These are phyloP conservation scores for Tetropium fuscum DNA, from an alignment of 2,888 invertebrate species.

Conservation along the genomic window DNA sequence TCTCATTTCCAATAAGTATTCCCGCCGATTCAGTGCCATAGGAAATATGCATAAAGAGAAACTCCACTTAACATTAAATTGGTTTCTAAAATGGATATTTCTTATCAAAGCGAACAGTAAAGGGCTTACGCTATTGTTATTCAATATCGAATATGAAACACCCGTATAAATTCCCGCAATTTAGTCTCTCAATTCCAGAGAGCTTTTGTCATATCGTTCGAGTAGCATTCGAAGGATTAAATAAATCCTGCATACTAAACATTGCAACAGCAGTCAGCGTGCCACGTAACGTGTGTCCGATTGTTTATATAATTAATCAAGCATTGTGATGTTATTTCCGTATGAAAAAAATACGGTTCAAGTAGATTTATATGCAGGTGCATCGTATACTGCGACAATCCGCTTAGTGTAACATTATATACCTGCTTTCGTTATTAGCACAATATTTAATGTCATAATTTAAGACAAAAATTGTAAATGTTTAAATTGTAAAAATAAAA, in stretches of 20 bases:
- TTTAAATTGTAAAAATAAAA: too few species aligned
- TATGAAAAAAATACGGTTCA: too few species aligned
- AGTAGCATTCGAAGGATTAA: conserved; percentile 49
- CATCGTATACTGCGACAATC: too few species aligned
- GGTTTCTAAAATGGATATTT: conserved; percentile 47
- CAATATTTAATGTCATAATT: too few species aligned
- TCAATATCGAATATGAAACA: conserved; percentile 53
- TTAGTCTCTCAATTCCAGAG: conserved; percentile 43
- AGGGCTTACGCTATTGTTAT: conserved; percentile 51
- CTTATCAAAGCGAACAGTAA: conserved; percentile 47
- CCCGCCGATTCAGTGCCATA: background rate
- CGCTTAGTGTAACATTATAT: too few species aligned
- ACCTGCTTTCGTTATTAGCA: too few species aligned
- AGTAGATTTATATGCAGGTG: too few species aligned
- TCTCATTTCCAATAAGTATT: background rate
- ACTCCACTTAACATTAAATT: conserved; percentile 30
- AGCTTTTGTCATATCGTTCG: conserved; percentile 45
- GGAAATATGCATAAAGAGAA: conserved; percentile 17
- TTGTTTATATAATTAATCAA: conserved; percentile 15
- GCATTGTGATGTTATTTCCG: too few species aligned
- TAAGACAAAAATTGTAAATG: too few species aligned
- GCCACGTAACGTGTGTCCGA: conserved; percentile 11
- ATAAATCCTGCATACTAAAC: conserved; percentile 48
- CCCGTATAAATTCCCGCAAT: conserved; percentile 53
- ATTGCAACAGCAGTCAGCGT: conserved; percentile 24